Conservation (phyloP, 2,113 vertebrate genomes). For the Anser brachyrhynchus region DNA sequence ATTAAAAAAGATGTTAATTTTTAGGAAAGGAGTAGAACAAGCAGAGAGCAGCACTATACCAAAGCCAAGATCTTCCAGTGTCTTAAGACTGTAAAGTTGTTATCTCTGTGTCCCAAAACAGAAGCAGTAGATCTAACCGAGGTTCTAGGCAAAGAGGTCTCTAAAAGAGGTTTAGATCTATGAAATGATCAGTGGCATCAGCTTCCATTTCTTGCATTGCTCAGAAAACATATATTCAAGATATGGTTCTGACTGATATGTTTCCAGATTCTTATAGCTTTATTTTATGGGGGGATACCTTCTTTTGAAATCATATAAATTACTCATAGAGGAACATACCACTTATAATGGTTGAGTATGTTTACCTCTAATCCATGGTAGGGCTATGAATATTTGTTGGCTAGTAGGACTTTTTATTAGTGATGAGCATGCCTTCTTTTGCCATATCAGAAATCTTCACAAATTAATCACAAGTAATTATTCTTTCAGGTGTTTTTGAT, state of each 20-base stretch:
- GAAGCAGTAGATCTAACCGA: background rate
- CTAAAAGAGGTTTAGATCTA: background rate
- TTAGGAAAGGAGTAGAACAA: background rate
- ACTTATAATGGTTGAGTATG: background rate
- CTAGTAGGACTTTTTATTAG: background rate
- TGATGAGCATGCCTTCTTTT: background rate
- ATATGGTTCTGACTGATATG: background rate
- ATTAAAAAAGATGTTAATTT: background rate
- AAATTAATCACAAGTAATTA: background rate
- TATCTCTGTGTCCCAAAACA: background rate
- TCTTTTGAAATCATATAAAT: background rate
- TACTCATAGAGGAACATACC: background rate
- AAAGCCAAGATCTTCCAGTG: accelerated
- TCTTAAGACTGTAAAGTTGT: background rate
- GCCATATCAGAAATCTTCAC: background rate
- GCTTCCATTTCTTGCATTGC: background rate
- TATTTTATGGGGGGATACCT: background rate
- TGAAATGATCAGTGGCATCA: background rate
- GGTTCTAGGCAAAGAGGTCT: background rate
- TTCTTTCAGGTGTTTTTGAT: background rate
- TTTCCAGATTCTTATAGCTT: background rate
- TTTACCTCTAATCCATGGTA: background rate
- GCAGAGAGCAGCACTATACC: accelerated
- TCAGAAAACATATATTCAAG: background rate
- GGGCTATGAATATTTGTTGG: background rate